These are phyloP conservation scores for Micrastur ruficollis DNA, from an alignment of 2,797 vertebrate species.

Conservation along the genomic window DNA sequence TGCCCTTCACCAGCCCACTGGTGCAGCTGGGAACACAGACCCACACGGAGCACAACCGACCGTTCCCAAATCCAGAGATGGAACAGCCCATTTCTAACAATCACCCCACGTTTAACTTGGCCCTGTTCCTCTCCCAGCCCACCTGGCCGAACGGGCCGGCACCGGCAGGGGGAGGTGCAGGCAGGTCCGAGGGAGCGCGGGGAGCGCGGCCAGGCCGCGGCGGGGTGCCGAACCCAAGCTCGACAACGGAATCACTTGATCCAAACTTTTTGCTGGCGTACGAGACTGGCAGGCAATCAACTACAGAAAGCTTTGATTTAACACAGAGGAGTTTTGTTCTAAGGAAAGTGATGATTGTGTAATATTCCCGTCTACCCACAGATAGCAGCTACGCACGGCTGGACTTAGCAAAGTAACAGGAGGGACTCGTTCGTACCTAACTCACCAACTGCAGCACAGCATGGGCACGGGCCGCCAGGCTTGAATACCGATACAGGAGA, in stretches of 20 bases:
- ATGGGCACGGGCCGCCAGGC: accelerated
- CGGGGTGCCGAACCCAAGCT: neutral
- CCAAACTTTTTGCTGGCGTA: neutral
- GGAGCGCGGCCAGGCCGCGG: accelerated
- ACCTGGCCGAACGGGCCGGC: neutral
- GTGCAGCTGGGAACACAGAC: neutral
- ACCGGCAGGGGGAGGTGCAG: accelerated
- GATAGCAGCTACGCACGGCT: neutral
- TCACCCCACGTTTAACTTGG: neutral
- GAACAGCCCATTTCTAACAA: neutral
- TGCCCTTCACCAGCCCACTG: accelerated
- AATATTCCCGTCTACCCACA: neutral
- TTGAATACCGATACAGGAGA: no score
- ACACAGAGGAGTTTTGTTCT: neutral
- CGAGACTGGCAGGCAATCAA: neutral
- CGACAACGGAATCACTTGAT: neutral
- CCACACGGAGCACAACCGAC: accelerated
- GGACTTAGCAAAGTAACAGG: neutral
- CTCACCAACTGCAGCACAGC: accelerated
- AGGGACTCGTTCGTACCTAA: neutral
- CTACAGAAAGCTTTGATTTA: neutral
- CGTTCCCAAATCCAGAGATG: neutral
- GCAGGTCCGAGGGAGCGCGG: neutral
- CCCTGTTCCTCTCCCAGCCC: no score
- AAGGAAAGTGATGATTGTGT: neutral